Evolutionary conservation across 2,888 invertebrate genomes (phyloP), one percentile per base, ranked within the genome.

Genomic region (Erebia ligea): DNA sequence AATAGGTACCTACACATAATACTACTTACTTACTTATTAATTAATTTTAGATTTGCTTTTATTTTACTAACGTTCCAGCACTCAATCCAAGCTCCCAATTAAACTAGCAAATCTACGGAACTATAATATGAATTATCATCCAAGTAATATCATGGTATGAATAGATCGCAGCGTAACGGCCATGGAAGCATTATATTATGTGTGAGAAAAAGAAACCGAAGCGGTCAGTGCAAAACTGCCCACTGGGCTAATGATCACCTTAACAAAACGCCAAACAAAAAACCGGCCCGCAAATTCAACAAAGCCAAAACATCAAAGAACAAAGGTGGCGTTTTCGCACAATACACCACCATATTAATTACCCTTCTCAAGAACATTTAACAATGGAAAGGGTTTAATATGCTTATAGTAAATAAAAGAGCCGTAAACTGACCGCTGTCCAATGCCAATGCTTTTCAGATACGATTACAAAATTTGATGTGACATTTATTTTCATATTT

Each of bases 351-450:
- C 84, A 85, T 91, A 93, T 92, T 93, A 92, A 93, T 93, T 92
- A 92, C 92, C 91, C 88, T 86, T 82, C 84, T 87, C 82, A 82
- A 86, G 85, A 85, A 84, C 80, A 80, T 76, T 72, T 78, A 77
- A 88, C 88, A 88, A 89, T 82, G 75, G 84, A 85, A 88, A 84
- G 91, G 92, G 91, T 92, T 91, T 91, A 92, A 92, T 91, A 91
- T 86, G 90, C 88, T 91, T 88, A 86, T 79, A 86, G 89, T 90
- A 91, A 92, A 92, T 92, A 92, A 88, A 90, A 86, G 84, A 84
- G 77, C 76, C 83, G 84, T 88, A 88, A 86, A 87, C 85, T 91
- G 91, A 89, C 91, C 91, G 81, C 83, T 90, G 89, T 82, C 85
- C 88, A 79, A 77, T 83, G 79, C 82, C 83, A 79, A 77, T 78